Conservation (phyloP, 2,113 vertebrate genomes). For the Stigmatopora argus region DNA sequence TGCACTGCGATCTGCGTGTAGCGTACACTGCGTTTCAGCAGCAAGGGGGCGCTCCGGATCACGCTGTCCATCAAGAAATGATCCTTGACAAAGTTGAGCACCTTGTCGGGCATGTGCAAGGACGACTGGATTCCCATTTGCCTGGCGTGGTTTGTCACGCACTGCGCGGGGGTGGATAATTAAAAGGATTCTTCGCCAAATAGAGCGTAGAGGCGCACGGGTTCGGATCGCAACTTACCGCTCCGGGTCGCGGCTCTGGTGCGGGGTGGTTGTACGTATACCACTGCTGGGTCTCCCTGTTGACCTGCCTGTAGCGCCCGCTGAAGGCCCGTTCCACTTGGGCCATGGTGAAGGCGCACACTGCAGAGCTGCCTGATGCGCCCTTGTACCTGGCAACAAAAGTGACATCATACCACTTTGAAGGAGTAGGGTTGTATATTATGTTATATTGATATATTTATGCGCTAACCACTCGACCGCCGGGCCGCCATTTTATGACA, state of each 20-base stretch:
- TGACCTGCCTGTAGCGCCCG: slow-evolving; percentile 90
- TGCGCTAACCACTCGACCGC: too few species aligned
- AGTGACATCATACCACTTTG: not conserved
- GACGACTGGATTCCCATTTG: slow-evolving; percentile 82
- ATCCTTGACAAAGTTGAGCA: slow-evolving; percentile 93
- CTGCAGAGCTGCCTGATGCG: slow-evolving; percentile 79
- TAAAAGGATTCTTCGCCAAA: not conserved
- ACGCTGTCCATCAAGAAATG: slow-evolving; percentile 91
- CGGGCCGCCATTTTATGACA: too few species aligned
- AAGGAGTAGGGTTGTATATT: not conserved
- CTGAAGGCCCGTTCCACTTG: slow-evolving; percentile 82
- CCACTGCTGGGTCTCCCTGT: slow-evolving; percentile 95
- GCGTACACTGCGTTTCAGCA: slow-evolving; percentile 77
- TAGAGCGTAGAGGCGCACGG: not conserved
- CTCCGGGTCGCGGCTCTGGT: slow-evolving; percentile 86
- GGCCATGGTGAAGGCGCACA: slow-evolving; percentile 87
- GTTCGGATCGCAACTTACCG: slow-evolving; percentile 65
- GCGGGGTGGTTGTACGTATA: slow-evolving; percentile 84
- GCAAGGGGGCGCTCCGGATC: slow-evolving; percentile 77
- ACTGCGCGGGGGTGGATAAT: slow-evolving; percentile 62
- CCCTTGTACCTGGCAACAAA: slow-evolving; percentile 77
- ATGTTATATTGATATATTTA: not conserved
- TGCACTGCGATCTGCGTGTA: slow-evolving; percentile 85
- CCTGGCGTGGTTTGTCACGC: slow-evolving; percentile 79
- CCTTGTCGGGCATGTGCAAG: slow-evolving; percentile 88